Conservation (phyloP, 2,113 vertebrate genomes). For the Cynoglossus semilaevis region DNA sequence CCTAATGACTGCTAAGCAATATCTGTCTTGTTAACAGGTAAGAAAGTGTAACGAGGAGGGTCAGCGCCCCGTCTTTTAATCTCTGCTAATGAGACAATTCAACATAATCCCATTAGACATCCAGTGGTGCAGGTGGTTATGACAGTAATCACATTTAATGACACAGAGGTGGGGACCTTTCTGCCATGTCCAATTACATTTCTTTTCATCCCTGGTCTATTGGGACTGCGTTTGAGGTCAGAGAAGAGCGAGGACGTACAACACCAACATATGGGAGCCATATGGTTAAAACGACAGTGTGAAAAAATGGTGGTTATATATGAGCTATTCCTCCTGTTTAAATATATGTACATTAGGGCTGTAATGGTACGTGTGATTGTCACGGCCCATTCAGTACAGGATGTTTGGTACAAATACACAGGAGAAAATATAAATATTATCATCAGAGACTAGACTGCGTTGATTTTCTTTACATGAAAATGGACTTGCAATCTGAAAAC, state of each 20-base stretch:
- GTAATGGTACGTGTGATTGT: too few species aligned
- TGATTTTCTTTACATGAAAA: too few species aligned
- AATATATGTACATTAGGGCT: too few species aligned
- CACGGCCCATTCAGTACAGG: too few species aligned
- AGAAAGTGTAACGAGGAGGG: background rate
- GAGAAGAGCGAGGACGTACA: conserved; percentile 14
- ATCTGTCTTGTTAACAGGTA: conserved; percentile 9
- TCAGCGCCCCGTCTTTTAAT: conserved; percentile 44
- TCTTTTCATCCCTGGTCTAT: conserved; percentile 1
- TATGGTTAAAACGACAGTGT: conserved; percentile 20
- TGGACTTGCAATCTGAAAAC: too few species aligned
- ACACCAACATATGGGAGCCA: conserved; percentile 27
- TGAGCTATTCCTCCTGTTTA: too few species aligned
- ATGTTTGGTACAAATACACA: too few species aligned
- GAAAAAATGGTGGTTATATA: conserved; percentile 6
- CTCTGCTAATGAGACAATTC: conserved; percentile 42
- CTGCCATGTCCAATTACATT: conserved; percentile 16
- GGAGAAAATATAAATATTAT: too few species aligned
- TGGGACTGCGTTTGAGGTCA: conserved; percentile 14
- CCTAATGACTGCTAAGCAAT: conserved; percentile 23
- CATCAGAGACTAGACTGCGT: too few species aligned
- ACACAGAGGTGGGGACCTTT: conserved; percentile 5
- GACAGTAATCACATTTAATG: conserved; percentile 58
- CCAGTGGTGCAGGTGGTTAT: conserved; percentile 37
- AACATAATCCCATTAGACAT: conserved; percentile 55